Evolutionary conservation across 1,140 invertebrate species (phyloP).

Genomic region (Bombus terrestris): DNA sequence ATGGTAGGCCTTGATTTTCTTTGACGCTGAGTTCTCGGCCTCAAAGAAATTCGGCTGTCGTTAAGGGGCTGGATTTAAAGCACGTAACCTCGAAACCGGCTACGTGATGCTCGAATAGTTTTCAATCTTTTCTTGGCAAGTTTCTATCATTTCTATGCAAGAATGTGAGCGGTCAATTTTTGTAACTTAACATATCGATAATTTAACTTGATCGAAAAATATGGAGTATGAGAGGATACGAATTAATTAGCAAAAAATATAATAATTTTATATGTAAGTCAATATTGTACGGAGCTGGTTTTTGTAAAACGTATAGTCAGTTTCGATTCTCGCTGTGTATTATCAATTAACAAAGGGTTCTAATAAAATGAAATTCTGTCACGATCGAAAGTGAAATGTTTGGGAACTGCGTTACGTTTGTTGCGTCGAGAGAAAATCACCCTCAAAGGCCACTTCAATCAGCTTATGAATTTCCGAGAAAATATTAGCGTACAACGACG

Average conservation of each 20-base stretch:
- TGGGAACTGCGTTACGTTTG: background rate
- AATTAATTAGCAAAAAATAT: too few relatives aligned
- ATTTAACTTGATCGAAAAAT: too few relatives aligned
- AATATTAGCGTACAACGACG: slow-evolving; percentile 43
- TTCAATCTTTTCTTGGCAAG: background rate
- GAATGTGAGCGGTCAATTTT: background rate
- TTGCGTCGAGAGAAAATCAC: background rate
- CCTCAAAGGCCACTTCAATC: slow-evolving; percentile 1
- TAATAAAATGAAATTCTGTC: background rate
- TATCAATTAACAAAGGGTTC: too few relatives aligned
- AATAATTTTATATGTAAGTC: too few relatives aligned
- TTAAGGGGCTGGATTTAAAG: background rate
- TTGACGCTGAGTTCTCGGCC: background rate
- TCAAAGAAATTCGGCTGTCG: slow-evolving; percentile 25
- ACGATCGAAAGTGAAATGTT: background rate
- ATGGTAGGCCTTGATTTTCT: slow-evolving; percentile 50
- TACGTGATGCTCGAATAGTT: background rate
- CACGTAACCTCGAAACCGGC: background rate
- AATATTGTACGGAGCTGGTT: too few relatives aligned
- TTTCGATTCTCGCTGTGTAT: too few relatives aligned
- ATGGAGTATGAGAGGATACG: too few relatives aligned
- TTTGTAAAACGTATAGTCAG: too few relatives aligned
- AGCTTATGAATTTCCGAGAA: slow-evolving; percentile 33
- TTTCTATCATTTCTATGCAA: background rate
- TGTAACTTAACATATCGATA: too few relatives aligned